Evolutionary conservation across 2,888 invertebrate species (phyloP).

Genomic region (Orthosia incerta): DNA sequence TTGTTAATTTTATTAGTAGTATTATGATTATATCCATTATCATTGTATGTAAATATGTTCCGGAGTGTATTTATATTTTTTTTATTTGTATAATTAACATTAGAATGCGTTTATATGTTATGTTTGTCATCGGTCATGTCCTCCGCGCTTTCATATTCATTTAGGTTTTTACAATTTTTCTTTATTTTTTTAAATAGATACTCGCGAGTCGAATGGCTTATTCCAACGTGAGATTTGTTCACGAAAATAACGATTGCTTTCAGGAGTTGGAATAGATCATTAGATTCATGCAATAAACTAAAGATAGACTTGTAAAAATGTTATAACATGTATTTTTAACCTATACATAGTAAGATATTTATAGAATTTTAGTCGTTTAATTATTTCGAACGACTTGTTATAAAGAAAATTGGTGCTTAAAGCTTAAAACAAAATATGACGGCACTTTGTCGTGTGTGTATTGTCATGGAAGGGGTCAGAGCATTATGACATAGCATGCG

Average conservation of each 20-base stretch:
- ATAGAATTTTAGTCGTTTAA: conserved; percentile 91
- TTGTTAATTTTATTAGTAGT: conserved; percentile 82
- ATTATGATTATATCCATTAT: conserved; percentile 77
- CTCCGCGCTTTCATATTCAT: conserved; percentile 77
- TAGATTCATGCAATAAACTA: conserved; percentile 80
- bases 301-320: conserved; percentile 91
- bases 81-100: conserved; percentile 76
- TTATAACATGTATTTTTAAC: conserved; percentile 91
- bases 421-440: conserved; percentile 89
- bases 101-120: conserved; percentile 77
- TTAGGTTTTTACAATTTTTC: conserved; percentile 78
- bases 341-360: conserved; percentile 91
- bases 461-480: conserved; percentile 86
- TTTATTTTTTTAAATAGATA: conserved; percentile 75
- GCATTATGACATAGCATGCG: conserved; percentile 90
- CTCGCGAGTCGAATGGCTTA: conserved; percentile 76
- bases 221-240: conserved; percentile 65
- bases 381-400: conserved; percentile 91
- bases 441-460: conserved; percentile 86
- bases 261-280: conserved; percentile 75
- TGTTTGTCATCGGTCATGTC: conserved; percentile 70
- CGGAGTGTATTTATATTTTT: conserved; percentile 81
- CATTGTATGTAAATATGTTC: conserved; percentile 88
- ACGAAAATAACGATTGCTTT: conserved; percentile 45
- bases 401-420: conserved; percentile 91